phyloP scores from a whole-genome alignment of 2,888 invertebrate genomes.

The Brachyptera risi region DNA sequence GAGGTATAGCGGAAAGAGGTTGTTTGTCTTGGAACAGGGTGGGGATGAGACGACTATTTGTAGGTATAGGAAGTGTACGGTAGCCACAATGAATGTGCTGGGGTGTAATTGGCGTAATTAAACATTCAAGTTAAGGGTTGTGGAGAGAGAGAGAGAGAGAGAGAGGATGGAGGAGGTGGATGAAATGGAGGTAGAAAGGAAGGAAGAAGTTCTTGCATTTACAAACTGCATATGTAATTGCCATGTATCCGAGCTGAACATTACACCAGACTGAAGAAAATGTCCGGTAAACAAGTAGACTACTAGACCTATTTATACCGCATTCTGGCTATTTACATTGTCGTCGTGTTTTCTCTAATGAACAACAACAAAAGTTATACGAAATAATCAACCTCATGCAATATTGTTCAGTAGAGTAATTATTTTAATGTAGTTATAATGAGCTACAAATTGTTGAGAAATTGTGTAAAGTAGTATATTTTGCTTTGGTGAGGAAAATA shows the following conservation, averaged over 20 bases:
- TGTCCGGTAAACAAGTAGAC: too few relatives aligned
- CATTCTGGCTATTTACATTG: too few relatives aligned
- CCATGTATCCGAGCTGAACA: not conserved
- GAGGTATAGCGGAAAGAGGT: not conserved
- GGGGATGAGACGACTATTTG: not conserved
- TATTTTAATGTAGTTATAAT: too few relatives aligned
- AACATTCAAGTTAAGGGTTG: slow-evolving; percentile 17
- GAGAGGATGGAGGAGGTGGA: not conserved
- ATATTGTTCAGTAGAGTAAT: too few relatives aligned
- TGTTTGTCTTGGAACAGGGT: not conserved
- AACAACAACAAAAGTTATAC: too few relatives aligned
- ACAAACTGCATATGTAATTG: slow-evolving; percentile 12
- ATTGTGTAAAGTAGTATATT: too few relatives aligned
- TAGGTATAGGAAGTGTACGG: slow-evolving; percentile 5
- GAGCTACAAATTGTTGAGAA: too few relatives aligned
- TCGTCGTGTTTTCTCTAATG: too few relatives aligned
- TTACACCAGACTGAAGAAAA: too few relatives aligned
- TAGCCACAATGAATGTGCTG: slow-evolving; percentile 21
- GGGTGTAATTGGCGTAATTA: slow-evolving; percentile 21
- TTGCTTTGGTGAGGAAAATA: too few relatives aligned
- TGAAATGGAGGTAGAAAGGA: not conserved
- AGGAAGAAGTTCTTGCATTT: not conserved
- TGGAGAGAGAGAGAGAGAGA: not conserved
- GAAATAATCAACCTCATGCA: too few relatives aligned
- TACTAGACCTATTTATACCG: too few relatives aligned